Evolutionary conservation across 2,797 vertebrate species (phyloP).

Genomic region (Galago senegalensis): DNA sequence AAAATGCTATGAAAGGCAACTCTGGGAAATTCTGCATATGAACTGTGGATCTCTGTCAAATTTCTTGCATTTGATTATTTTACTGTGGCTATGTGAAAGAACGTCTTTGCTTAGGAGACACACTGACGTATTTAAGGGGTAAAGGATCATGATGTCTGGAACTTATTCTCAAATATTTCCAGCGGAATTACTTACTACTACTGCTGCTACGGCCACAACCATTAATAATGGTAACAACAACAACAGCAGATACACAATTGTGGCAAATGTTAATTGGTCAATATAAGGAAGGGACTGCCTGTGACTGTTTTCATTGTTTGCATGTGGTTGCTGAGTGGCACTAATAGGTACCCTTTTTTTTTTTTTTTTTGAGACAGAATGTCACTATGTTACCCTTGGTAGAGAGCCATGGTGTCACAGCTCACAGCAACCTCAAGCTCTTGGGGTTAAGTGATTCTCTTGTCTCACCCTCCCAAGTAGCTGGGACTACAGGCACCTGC

Average conservation of each 20-base stretch:
- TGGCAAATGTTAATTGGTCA: not conserved
- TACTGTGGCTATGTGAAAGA: not conserved
- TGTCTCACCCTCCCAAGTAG: too few species aligned
- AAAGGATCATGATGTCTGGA: not conserved
- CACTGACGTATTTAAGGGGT: not conserved
- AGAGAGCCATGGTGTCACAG: too few species aligned
- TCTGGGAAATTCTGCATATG: not conserved
- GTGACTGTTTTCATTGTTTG: not conserved
- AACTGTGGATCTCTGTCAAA: not conserved
- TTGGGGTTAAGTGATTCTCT: too few species aligned
- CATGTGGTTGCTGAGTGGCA: not conserved
- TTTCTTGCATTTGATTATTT: not conserved
- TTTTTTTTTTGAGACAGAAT: too few species aligned
- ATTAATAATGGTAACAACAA: not conserved
- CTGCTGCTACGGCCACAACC: fast-evolving
- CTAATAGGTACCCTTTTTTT: too few species aligned
- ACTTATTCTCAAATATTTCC: not conserved
- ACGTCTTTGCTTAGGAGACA: not conserved
- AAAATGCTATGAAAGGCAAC: not conserved
- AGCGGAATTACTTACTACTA: not conserved
- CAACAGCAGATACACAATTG: not conserved
- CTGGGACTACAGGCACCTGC: too few species aligned
- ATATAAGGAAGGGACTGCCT: not conserved
- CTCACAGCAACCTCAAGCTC: too few species aligned
- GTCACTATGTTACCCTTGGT: too few species aligned